Percentiles rank a stretch among this genome's conserved stretches.
These are phyloP conservation scores for Andrena bicolor DNA, from an alignment of 2,888 invertebrate species.

Conservation along the genomic window DNA sequence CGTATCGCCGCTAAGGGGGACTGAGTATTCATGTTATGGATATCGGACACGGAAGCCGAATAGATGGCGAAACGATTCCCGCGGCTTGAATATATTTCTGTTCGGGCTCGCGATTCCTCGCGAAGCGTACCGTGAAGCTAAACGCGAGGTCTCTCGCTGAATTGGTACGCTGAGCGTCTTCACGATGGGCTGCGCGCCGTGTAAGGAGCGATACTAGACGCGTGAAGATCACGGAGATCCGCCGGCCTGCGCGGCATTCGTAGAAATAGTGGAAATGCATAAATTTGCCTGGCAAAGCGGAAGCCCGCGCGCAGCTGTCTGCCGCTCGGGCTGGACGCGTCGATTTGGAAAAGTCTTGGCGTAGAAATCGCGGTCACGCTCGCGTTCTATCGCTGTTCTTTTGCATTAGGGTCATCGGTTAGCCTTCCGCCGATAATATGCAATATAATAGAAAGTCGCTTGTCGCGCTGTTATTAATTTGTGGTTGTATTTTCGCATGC, in stretches of 20 bases:
- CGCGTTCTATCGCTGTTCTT: conserved; percentile 1
- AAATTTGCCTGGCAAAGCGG: conserved; percentile 5
- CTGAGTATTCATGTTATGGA: conserved; percentile 42
- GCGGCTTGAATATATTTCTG: conserved; percentile 36
- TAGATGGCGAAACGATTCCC: conserved; percentile 45
- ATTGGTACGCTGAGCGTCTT: conserved; percentile 18
- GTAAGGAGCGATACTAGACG: conserved; percentile 27
- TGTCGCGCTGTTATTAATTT: conserved; percentile 46
- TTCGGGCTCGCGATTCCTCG: conserved; percentile 11
- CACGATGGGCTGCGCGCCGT: conserved; percentile 18
- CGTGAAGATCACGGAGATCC: conserved; percentile 14
- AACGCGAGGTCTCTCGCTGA: conserved; percentile 37
- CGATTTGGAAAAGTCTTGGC: conserved; percentile 2
- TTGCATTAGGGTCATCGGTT: conserved; percentile 22
- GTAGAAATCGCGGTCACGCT: conserved; percentile 42
- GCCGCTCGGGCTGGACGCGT: conserved; percentile 14
- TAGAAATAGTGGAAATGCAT: not conserved
- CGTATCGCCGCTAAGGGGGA: not conserved
- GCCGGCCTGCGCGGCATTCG: not conserved
- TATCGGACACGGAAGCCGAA: conserved; percentile 42
- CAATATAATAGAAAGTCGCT: conserved; percentile 43
- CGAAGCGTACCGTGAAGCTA: conserved; percentile 48
- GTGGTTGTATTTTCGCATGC: conserved; percentile 40
- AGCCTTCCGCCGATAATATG: conserved; percentile 3
- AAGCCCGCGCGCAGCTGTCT: not conserved